Evolutionary conservation across 2,797 vertebrate species (phyloP), one percentile per base, ranked within the genome.

Genomic region (Enteromius treurensis): DNA sequence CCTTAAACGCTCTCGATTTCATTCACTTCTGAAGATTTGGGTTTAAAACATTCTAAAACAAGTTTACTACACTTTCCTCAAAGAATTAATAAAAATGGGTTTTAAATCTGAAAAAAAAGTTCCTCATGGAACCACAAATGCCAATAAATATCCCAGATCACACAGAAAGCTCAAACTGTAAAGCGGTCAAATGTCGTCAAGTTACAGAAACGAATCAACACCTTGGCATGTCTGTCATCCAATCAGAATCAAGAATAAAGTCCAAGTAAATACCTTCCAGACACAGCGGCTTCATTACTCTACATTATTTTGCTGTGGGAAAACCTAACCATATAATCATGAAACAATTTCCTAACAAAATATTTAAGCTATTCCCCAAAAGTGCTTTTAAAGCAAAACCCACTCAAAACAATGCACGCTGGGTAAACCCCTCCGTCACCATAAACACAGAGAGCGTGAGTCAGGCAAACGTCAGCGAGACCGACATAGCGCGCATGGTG

Each of bases 391-490:
- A 80, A 29, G 32, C 21, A 42, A 47, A 84, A 58, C 5, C 51
- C 76, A 70, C 65, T 62, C 34, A 71, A 82, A 81, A 84, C 62
- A 74, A 65, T 84, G 83, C 80, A 79, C 23, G 64, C 62, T 65
- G 85, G 83, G 83, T 80, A 82, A 87, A 85, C 69, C 80, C 60
- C 67, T 81, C 68, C 70, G 65, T 86, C 71, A 87, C 76, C 74
- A 87, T 80, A 87, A 88, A 87, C 86, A 86, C 81, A 40, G 53
- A 84, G 55, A 82, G 78, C 68, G 74, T 87, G 84, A 88, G 84
- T 89, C 86, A 87, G 81, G 62, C 76, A 49, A 88, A 82, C 86
- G 81, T 87, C 84, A 89, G 77, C 68, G 67, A 80, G 86, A 82
- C 83, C 89, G 83, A 87, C 34, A 85, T 73, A 86, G 67, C 69